phyloP scores from a whole-genome alignment of 2,113 vertebrate genomes.

The Verasper variegatus region DNA sequence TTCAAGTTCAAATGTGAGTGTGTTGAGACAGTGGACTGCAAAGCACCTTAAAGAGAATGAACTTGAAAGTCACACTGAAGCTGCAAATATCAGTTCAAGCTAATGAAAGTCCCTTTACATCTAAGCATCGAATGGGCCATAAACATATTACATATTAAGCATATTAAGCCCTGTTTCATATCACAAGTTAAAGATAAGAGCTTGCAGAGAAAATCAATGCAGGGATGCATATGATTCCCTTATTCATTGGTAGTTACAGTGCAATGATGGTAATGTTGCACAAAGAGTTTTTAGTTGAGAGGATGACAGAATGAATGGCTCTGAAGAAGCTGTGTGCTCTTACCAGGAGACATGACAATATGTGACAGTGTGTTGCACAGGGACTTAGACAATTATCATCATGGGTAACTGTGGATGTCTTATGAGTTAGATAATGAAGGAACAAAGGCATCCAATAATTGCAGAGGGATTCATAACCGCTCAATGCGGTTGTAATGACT shows the following conservation, averaged over 20 bases:
- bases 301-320: not conserved
- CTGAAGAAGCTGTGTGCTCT: not conserved
- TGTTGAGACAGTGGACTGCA: not conserved
- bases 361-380: not conserved
- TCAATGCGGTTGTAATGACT: conserved; percentile 5
- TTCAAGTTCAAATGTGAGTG: conserved; percentile 27
- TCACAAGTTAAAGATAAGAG: not conserved
- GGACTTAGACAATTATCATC: conserved; percentile 10
- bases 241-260: not conserved
- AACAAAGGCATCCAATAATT: conserved; percentile 1
- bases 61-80: not conserved
- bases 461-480: conserved; percentile 12
- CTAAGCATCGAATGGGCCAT: not conserved
- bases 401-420: not conserved
- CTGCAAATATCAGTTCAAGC: not conserved
- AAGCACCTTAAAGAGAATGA: not conserved
- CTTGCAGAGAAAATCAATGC: no score
- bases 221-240: not conserved
- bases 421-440: not conserved
- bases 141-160: not conserved
- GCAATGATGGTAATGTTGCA: not conserved
- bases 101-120: not conserved
- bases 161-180: not conserved
- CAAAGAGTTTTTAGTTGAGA: not conserved
- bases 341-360: not conserved